A percentile compares a stretch with the other conserved stretches of the same genome.
Evolutionary conservation across 2,797 vertebrate genomes (phyloP).

Genomic region (Alca torda): DNA sequence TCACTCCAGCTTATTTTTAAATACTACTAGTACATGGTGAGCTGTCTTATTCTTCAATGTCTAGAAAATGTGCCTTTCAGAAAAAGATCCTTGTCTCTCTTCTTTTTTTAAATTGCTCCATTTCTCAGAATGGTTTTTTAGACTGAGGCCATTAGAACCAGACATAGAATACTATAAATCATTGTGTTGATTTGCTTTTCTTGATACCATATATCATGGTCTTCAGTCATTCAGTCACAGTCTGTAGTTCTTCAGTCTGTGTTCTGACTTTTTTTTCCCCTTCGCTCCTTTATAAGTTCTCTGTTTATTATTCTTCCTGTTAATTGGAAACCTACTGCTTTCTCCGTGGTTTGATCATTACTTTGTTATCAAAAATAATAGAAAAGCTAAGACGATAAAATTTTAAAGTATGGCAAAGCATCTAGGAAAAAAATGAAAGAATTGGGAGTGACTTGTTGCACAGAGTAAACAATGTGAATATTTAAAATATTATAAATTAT

Average conservation of each 20-base stretch:
- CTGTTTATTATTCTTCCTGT: not conserved
- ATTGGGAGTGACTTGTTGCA: not conserved
- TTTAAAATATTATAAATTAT: not conserved
- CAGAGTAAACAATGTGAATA: not conserved
- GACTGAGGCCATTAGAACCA: not conserved
- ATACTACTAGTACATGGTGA: not conserved
- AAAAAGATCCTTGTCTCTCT: not conserved
- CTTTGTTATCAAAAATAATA: not conserved
- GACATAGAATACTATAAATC: not conserved
- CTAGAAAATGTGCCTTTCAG: not conserved
- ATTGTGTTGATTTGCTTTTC: not conserved
- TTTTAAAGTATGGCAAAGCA: not conserved
- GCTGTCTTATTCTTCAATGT: not conserved
- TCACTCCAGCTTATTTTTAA: not conserved
- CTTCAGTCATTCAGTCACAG: not conserved
- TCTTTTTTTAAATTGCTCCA: not conserved
- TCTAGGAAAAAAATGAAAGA: not conserved
- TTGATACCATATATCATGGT: not conserved
- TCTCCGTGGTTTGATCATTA: not conserved
- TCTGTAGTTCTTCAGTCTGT: not conserved
- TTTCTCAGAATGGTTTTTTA: not conserved
- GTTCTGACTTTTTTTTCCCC: not conserved
- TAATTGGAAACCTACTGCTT: not conserved
- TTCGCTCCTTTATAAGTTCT: not conserved
- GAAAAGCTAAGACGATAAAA: not conserved